Conservation (phyloP, 2,888 invertebrate genomes). For the Athripsodes cinereus region DNA sequence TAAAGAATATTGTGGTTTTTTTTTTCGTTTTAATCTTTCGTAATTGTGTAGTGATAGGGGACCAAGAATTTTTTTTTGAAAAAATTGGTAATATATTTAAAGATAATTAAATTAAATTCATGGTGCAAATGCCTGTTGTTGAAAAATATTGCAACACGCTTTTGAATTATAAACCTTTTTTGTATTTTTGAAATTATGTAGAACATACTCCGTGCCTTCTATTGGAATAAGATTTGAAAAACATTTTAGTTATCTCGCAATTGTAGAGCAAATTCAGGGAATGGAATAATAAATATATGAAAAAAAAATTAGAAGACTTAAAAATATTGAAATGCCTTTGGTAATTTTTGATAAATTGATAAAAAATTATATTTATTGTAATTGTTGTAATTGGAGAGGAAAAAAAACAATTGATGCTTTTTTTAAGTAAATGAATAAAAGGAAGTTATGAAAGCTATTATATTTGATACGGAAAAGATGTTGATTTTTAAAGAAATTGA, state of each 20-base stretch:
- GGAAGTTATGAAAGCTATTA: too few relatives aligned
- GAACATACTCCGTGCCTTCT: constrained; percentile 1
- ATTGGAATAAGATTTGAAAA: neutral
- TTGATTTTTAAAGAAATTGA: neutral
- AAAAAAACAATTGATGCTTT: too few relatives aligned
- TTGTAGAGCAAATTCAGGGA: neutral
- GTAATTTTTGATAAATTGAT: neutral
- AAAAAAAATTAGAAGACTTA: constrained; percentile 1
- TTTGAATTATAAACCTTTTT: neutral
- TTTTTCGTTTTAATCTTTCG: neutral
- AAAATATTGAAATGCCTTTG: neutral
- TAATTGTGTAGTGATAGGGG: constrained; percentile 1
- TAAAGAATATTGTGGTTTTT: neutral
- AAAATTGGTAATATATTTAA: too few relatives aligned
- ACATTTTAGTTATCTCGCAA: neutral
- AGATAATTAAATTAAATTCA: neutral
- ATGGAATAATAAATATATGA: neutral
- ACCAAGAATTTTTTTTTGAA: neutral
- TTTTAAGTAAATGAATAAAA: too few relatives aligned
- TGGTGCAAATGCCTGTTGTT: neutral
- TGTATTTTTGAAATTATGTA: neutral
- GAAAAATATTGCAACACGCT: neutral
- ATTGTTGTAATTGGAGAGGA: neutral
- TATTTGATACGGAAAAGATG: neutral
- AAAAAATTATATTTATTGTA: neutral